Evolutionary conservation across 2,888 invertebrate genomes (phyloP).

Genomic region (Aquatica leii): DNA sequence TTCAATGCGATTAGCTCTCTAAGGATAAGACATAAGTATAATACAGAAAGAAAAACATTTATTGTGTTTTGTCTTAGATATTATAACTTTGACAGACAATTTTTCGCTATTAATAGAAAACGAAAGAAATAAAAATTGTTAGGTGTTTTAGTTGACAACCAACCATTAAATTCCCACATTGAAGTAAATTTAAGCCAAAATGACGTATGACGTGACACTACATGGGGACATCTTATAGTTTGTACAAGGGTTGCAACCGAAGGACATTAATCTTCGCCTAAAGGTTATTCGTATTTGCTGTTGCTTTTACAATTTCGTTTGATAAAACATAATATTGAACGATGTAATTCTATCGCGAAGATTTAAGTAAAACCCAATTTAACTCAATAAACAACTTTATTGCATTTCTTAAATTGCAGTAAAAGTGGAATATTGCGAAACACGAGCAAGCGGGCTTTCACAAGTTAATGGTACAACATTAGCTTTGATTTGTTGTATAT

Average conservation of each 20-base stretch:
- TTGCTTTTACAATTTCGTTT: constrained; percentile 6
- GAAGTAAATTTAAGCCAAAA: constrained; percentile 13
- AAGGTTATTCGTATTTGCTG: constrained; percentile 13
- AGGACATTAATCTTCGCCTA: constrained; percentile 13
- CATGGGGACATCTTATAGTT: constrained; percentile 10
- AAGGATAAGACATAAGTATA: no score
- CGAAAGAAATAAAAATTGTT: constrained; percentile 2
- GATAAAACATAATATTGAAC: constrained; percentile 7
- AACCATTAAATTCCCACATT: constrained; percentile 5
- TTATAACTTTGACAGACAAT: neutral
- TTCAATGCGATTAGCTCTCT: no score
- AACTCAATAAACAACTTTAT: neutral
- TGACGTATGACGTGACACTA: constrained; percentile 14
- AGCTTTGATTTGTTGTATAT: constrained; percentile 42
- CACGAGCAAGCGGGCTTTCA: constrained; percentile 29
- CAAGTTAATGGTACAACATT: constrained; percentile 34
- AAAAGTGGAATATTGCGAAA: neutral
- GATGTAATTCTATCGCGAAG: neutral
- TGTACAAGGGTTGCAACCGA: constrained; percentile 11
- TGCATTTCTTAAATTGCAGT: neutral
- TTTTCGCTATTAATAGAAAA: constrained; percentile 5
- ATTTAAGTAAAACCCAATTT: neutral
- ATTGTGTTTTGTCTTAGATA: no score
- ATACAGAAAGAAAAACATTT: no score
- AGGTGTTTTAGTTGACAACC: constrained; percentile 3